phyloP scores from a whole-genome alignment of 2,797 vertebrate genomes.

The Hydrophis major region DNA sequence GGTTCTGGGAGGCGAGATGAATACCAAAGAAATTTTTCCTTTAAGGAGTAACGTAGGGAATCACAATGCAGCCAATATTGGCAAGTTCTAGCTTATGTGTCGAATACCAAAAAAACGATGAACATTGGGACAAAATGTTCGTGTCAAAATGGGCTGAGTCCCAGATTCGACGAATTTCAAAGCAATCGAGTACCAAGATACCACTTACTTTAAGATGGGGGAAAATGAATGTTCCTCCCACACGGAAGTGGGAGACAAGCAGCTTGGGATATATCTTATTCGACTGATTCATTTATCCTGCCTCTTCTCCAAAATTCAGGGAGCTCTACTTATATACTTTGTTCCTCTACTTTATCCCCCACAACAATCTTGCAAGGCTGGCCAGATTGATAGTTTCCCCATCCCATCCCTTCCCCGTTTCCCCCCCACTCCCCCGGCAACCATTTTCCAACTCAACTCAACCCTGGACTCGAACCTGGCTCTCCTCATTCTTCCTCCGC shows the following conservation, averaged over 20 bases:
- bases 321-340: not conserved
- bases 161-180: not conserved
- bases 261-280: not conserved
- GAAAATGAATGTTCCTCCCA: not conserved
- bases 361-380: not conserved
- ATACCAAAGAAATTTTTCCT: not conserved
- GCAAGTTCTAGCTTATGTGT: not conserved
- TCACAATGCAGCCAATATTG: not conserved
- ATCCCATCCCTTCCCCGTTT: too few species aligned
- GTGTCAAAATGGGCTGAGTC: accelerated
- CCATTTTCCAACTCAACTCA: too few species aligned
- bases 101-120: not conserved
- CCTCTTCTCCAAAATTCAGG: not conserved
- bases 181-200: not conserved
- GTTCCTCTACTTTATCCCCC: not conserved
- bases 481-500: not conserved
- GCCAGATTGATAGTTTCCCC: not conserved
- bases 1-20: not conserved
- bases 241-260: not conserved
- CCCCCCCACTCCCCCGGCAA: not conserved
- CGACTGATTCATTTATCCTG: not conserved
- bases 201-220: not conserved
- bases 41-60: not conserved
- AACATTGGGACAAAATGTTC: not conserved
- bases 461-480: not conserved